Conservation (phyloP, 2,797 vertebrate genomes). For the Cebuella pygmaea region DNA sequence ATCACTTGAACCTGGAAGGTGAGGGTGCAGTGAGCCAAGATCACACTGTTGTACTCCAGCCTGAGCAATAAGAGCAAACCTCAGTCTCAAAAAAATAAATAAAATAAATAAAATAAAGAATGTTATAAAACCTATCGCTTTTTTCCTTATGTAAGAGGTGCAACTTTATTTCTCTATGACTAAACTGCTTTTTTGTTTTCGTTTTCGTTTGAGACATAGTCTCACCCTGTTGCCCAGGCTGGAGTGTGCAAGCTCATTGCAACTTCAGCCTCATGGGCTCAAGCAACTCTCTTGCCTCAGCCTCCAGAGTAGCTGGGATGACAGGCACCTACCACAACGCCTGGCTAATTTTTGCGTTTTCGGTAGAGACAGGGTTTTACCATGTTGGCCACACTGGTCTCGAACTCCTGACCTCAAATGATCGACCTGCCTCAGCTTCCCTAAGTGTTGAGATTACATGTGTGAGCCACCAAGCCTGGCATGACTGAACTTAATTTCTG, state of each 20-base stretch:
- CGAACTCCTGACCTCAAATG: neutral
- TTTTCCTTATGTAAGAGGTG: neutral
- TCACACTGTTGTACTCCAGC: too few relatives aligned
- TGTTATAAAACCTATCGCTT: neutral
- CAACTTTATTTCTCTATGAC: conserved; percentile 20
- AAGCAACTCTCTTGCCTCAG: neutral
- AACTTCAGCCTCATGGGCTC: neutral
- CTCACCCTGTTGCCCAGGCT: neutral
- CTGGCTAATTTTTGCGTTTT: neutral
- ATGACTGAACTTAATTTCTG: conserved; percentile 8
- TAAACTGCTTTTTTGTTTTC: neutral
- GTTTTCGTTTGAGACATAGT: neutral
- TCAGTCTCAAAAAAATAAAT: neutral
- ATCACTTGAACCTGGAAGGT: too few relatives aligned
- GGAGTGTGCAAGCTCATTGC: neutral
- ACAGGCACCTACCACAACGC: neutral
- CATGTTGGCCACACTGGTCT: neutral
- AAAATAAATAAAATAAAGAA: neutral
- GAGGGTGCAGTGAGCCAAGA: neutral
- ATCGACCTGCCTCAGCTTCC: neutral
- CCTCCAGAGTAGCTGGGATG: neutral
- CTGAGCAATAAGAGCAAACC: neutral
- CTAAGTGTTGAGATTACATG: neutral
- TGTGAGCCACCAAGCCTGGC: neutral
- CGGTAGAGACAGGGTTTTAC: neutral